Percentiles rank a stretch among this genome's conserved stretches.
phyloP scores from a whole-genome alignment of 2,888 invertebrate species.

The Drosophila rubida region DNA sequence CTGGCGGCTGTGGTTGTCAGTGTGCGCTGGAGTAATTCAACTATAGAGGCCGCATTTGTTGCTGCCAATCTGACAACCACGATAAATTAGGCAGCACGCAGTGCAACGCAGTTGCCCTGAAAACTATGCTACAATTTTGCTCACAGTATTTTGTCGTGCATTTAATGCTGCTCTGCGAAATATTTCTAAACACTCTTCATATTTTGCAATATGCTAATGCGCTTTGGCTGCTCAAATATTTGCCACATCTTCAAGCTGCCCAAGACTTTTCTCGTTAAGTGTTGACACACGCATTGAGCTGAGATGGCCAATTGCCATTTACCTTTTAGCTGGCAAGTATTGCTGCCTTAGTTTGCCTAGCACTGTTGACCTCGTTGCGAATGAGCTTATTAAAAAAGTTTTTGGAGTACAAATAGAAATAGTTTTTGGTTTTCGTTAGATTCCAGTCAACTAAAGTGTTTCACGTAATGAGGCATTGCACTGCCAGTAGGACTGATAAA shows the following conservation, averaged over 20 bases:
- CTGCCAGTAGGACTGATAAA: conserved; percentile 6
- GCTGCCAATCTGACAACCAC: conserved; percentile 76
- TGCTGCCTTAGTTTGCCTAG: conserved; percentile 14
- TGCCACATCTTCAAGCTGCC: not conserved
- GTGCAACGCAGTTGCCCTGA: conserved; percentile 27
- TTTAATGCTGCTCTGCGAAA: not conserved
- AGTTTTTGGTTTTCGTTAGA: not conserved
- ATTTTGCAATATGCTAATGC: conserved; percentile 3
- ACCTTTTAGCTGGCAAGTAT: conserved; percentile 11
- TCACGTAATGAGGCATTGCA: conserved; percentile 10
- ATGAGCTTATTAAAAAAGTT: conserved; percentile 47
- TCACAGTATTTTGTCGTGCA: not conserved
- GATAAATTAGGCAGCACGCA: conserved; percentile 70
- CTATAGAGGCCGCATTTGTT: conserved; percentile 68
- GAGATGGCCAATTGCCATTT: conserved; percentile 20
- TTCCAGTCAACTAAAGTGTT: conserved; percentile 4
- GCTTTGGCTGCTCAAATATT: not conserved
- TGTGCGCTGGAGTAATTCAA: conserved; percentile 51
- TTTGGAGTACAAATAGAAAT: not conserved
- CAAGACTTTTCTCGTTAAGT: conserved; percentile 19
- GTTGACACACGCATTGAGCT: conserved; percentile 33
- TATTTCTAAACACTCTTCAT: not conserved
- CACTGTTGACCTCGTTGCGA: conserved; percentile 46
- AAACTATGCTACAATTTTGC: not conserved
- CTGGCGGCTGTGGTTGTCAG: conserved; percentile 18